phyloP scores from a whole-genome alignment of 2,888 invertebrate species.

The Tanytarsus gracilentus region DNA sequence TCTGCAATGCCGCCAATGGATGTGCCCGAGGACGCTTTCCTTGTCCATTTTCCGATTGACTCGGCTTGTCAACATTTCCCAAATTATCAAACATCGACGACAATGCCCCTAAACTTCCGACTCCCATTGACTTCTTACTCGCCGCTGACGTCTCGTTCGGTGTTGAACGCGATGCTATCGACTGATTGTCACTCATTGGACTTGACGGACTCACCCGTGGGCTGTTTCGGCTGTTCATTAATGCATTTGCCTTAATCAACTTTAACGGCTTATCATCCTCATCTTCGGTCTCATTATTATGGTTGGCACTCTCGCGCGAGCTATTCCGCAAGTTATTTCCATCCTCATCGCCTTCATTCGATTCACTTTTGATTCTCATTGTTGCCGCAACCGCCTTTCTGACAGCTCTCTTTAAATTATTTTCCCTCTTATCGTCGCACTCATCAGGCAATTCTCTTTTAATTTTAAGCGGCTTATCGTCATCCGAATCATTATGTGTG shows the following conservation, averaged over 20 bases:
- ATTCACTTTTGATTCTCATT: constrained; percentile 50
- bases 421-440: constrained; percentile 45
- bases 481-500: constrained; percentile 37
- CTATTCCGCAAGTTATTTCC: constrained; percentile 32
- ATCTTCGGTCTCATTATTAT: constrained; percentile 33
- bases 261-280: constrained; percentile 24
- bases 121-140: constrained; percentile 2
- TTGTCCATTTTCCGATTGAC: constrained; percentile 19
- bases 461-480: constrained; percentile 47
- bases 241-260: background rate
- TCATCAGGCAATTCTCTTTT: constrained; percentile 50
- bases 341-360: constrained; percentile 51
- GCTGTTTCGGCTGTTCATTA: constrained; percentile 40
- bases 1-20: constrained; percentile 88
- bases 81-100: constrained; percentile 86
- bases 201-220: constrained; percentile 45
- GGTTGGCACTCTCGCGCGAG: constrained; percentile 12
- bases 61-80: constrained; percentile 14
- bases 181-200: constrained; percentile 63
- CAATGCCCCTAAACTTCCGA: constrained; percentile 62
- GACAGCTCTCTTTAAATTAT: constrained; percentile 43
- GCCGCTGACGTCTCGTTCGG: constrained; percentile 39
- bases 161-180: constrained; percentile 59
- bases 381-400: constrained; percentile 43
- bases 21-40: constrained; percentile 65